Conservation (phyloP, 2,888 invertebrate species). For the Cataglyphis altisquamis region DNA sequence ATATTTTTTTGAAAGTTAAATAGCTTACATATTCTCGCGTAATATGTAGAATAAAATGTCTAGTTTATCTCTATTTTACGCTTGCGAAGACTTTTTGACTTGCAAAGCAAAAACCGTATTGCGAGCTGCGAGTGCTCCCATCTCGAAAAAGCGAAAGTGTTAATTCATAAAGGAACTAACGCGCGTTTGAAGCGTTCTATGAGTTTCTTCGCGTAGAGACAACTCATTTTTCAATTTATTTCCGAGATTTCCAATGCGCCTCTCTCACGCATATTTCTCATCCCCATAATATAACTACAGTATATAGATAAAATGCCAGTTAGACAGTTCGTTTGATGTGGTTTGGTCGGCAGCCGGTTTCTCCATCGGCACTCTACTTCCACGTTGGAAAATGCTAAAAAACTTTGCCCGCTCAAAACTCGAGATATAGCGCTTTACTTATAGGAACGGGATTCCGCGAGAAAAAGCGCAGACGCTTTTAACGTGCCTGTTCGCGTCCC, state of each 20-base stretch:
- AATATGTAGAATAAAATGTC: not conserved
- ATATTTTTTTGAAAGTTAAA: not conserved
- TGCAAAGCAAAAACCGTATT: slow-evolving; percentile 6
- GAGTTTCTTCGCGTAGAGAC: slow-evolving; percentile 26
- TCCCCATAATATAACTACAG: slow-evolving; percentile 8
- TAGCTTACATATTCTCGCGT: not conserved
- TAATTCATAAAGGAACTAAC: slow-evolving; percentile 27
- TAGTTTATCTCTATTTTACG: not conserved
- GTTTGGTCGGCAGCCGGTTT: slow-evolving; percentile 60
- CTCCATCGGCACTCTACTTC: slow-evolving; percentile 55
- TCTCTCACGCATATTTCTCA: slow-evolving; percentile 42
- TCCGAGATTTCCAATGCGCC: slow-evolving; percentile 32
- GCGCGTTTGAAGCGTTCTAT: slow-evolving; percentile 37
- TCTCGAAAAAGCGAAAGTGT: slow-evolving; percentile 38
- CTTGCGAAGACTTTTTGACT: not conserved
- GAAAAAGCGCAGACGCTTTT: slow-evolving; percentile 69
- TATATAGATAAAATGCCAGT: slow-evolving; percentile 70
- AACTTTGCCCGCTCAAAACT: slow-evolving; percentile 65
- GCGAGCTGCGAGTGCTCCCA: not conserved
- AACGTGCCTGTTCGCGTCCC: slow-evolving; percentile 61
- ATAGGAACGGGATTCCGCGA: slow-evolving; percentile 31
- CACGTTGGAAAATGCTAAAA: slow-evolving; percentile 74
- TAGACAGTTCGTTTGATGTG: slow-evolving; percentile 77
- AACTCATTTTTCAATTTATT: slow-evolving; percentile 47
- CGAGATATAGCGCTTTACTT: slow-evolving; percentile 62